A percentile compares a stretch with the other conserved stretches of the same genome.
Conservation (phyloP, 2,113 vertebrate species). For the Apaloderma vittatum region DNA sequence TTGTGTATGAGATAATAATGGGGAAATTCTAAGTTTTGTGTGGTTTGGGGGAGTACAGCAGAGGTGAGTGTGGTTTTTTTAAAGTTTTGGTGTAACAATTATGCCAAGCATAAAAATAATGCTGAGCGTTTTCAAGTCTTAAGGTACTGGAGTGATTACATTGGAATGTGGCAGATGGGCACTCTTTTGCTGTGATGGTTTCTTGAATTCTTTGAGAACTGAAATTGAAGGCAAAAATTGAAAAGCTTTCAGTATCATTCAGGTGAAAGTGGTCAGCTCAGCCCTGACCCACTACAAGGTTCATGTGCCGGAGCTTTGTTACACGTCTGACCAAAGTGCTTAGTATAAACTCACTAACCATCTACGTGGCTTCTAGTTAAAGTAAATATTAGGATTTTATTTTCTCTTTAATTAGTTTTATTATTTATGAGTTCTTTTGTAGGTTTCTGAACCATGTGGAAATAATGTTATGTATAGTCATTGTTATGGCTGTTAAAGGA, state of each 20-base stretch:
- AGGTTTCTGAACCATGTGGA: not conserved
- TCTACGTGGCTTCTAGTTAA: not conserved
- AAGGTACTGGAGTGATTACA: accelerated
- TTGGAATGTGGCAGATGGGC: not conserved
- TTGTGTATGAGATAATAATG: accelerated
- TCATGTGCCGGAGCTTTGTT: not conserved
- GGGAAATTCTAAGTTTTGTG: accelerated
- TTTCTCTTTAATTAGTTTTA: not conserved
- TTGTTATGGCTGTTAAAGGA: accelerated
- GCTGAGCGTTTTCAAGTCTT: not conserved
- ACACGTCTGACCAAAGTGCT: not conserved
- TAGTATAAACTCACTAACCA: accelerated
- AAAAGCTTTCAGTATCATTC: not conserved
- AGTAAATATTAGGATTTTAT: accelerated
- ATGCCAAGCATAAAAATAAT: too few relatives aligned
- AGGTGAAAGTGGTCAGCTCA: not conserved
- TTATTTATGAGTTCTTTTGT: not conserved
- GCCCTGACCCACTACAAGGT: not conserved
- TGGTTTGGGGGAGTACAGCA: accelerated
- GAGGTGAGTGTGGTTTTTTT: accelerated
- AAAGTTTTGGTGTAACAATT: accelerated
- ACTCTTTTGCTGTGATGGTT: not conserved
- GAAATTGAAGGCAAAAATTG: not conserved
- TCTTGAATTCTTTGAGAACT: not conserved
- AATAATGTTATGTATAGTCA: accelerated